Evolutionary conservation across 2,888 invertebrate species (phyloP), one percentile per base, ranked within the genome.

Genomic region (Cristatella mucedo): DNA sequence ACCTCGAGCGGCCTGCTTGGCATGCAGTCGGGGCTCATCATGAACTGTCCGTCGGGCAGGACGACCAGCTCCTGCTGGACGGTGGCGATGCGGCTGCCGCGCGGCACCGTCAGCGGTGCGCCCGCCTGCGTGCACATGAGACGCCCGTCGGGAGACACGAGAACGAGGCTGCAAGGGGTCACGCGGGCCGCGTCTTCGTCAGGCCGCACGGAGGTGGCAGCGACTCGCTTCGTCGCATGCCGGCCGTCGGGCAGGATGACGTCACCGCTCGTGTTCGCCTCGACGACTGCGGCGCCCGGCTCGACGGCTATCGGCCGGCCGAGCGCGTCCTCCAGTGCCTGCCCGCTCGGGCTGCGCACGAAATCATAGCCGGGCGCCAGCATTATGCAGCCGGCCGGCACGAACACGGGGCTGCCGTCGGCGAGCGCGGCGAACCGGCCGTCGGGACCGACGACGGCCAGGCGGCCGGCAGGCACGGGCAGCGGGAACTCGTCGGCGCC

Each of bases 61-160:
- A 36, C 36, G 16, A 24, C 36, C n/a, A n/a, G n/a, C 13, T 36
- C 36, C 22, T 36, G 36, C 13, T 36, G 36, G 22, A 36, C 36
- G 26, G 36, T 22, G 5, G 36, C 26, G n/a, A 36, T 19, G 16
- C 36, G 22, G 36, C 24, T 26, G 36, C 36, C 36, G 13, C 36
- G 22, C 24, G 36, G 36, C 24, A 36, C 36, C 5, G 36, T 22
- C 18, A 36, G 24, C 5, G 36, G 36, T 13, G 24, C 24, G 5
- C 36, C 36, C 13, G 24, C 13, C 19, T n/a, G n/a, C 4, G 36
- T 26, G 24, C 19, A 26, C 4, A 36, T 29, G 4, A 36, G 13
- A 9, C 26, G 6, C 5, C 36, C 36, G 26, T 22, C 21, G 4
- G 36, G 36, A 22, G 36, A 36, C 4, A 36, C 36, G 5, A 36